Evolutionary conservation across 92 coral and sea anemone genomes (phyloP), one percentile per base, ranked within the genome.

Genomic region (Desmophyllum pertusum): DNA sequence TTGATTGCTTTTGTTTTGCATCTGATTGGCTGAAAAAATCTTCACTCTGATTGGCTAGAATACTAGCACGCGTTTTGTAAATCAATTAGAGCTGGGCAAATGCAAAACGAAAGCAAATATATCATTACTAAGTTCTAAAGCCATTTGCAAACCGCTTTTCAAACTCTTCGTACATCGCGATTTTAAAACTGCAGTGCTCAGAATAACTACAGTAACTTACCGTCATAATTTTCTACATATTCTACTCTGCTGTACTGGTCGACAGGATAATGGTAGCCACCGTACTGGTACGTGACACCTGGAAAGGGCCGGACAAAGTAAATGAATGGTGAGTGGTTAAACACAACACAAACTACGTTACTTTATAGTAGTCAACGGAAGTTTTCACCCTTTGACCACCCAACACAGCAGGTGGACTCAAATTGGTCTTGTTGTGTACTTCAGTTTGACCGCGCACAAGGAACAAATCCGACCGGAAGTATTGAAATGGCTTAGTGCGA

Each of bases 181-280:
- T 59, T 59, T 33, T 27, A 27, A 59, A 27, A 29, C 35, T 59
- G 65, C 33, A 23, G 2, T 13, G 45, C 18, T 6, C 19, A 35
- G 19, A 30, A 35, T 10, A 66, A 66, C 8, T 8, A 15, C 71
- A 59, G 31, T 9, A 8, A 77, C 92, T 50, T 80, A 90, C 90
- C 97, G 87, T 93, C 97, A 78, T 81, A 90, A 25, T 88, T 90
- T 55, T 91, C 92, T 71, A 92, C 89, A 70, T 93, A 93, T 41
- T 93, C 96, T 46, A 88, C 94, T 81, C 90, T 83, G 51, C 87
- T 90, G 84, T 90, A 90, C 39, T 83, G 87, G 25, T 81, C 90
- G 5, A 52, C 67, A 10, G 91, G 91, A 59, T 91, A 85, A 19
- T 87, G 91, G 57, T 86, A 88, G 18, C 80, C 63, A 18, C 27